A percentile compares a stretch with the other conserved stretches of the same genome.
phyloP scores from a whole-genome alignment of 2,797 vertebrate genomes.

The Anniella stebbinsi region DNA sequence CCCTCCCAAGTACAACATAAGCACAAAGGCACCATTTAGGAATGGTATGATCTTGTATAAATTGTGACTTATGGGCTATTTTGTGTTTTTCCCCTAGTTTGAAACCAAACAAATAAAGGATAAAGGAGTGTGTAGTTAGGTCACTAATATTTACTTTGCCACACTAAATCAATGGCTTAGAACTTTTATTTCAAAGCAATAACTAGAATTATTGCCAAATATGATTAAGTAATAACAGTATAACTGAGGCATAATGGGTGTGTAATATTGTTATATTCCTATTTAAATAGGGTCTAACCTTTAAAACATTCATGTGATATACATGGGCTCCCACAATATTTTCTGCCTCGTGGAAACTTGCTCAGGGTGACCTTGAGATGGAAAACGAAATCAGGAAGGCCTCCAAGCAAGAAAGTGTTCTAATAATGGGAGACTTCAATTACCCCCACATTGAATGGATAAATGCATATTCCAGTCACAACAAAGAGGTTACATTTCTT shows the following conservation, averaged over 20 bases:
- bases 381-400: too few relatives aligned
- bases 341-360: background rate
- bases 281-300: background rate
- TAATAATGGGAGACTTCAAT: too few relatives aligned
- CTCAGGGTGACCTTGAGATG: too few relatives aligned
- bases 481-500: too few relatives aligned
- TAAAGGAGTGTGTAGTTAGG: background rate
- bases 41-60: background rate
- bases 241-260: background rate
- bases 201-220: conserved; percentile 5
- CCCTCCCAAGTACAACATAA: background rate
- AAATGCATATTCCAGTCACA: too few relatives aligned
- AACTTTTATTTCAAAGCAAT: background rate
- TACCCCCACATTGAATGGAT: too few relatives aligned
- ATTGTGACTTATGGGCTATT: background rate
- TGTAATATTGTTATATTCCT: conserved; percentile 26
- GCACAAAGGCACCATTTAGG: background rate
- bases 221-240: background rate
- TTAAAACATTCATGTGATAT: fast-evolving
- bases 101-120: background rate
- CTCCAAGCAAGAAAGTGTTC: too few relatives aligned
- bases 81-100: background rate
- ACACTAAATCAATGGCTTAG: background rate
- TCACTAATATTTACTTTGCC: background rate
- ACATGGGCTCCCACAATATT: background rate